Evolutionary conservation across 2,113 vertebrate genomes (phyloP), one percentile per base, ranked within the genome.

Genomic region (Lamprologus speciosus): DNA sequence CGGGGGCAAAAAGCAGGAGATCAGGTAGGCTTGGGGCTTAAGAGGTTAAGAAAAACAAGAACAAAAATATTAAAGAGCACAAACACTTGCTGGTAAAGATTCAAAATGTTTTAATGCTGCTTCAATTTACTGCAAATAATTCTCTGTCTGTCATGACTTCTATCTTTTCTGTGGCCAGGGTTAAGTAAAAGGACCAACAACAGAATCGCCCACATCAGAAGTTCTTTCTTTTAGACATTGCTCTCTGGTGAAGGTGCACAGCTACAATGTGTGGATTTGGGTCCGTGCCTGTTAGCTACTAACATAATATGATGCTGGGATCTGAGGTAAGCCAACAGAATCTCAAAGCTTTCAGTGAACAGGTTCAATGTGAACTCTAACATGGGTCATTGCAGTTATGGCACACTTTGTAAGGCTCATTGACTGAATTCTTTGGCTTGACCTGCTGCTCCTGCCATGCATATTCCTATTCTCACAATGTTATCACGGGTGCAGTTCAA

Each of bases 361-460:
- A 73, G 58, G 84, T 87, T 82, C 68, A 58, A 9, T 23, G 73
- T 70, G 13, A 35, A 55, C 75, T 82, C 51, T 9, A 26, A 80
- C 54, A 63, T 19, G 60, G 80, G 35, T 88, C 35, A 68, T 10
- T 82, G 33, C 68, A 23, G 80, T 89, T 86, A 89, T 85, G 82
- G 70, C 23, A 83, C 45, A 86, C 80, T 90, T 79, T 89, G 86
- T 92, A 79, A 90, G 75, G 13, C 37, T 88, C 87, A 70, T 28
- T 91, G 90, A 93, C 84, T 88, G 91, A 84, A 87, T 73, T 90
- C 65, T 84, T 90, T 92, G 81, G 88, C 87, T 80, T 68, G 58
- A 35, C 40, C 65, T 26, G 58, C 73, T 42, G 57, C 14, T 81
- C 55, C 58, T 85, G 47, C 85, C 79, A 73, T 92, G 81, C 85